Base-by-base conservation (phyloP, 1,140 invertebrate genomes). In the Physella acuta region DNA sequence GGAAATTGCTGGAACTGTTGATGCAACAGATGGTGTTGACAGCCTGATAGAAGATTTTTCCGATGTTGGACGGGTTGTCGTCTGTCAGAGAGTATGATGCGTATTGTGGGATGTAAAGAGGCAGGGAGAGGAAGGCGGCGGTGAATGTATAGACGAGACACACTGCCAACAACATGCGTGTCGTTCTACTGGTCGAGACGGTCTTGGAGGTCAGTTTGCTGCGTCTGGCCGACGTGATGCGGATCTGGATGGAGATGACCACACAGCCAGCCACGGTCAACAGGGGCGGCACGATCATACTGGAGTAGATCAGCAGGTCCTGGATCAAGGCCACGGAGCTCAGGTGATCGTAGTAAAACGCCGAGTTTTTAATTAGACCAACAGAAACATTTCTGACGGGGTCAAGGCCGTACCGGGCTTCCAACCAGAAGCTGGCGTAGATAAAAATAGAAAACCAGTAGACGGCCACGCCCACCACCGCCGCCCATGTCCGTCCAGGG, bases 371-470 rank as follows among this genome's bases (percentile, higher is more conserved):
- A 3, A 28, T 16, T 11, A 52, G 36, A 3, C 62, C 62, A 14
- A 65, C 49, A 2, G 44, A 31, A 5, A 28, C 49, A 24, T 65
- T 65, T 17, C 17, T 11, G 30, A 1, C 20, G 17, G 2, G 17
- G 20, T 52, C 44, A 28, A 5, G 31, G 28, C 30, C 17, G 49
- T 65, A 65, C 16, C 24, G 28, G 28, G 52, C 51, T 30, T 37
- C 39, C 39, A 65, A 65, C 62, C 62, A 65, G 44, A 44, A 14
- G 8, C 62, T 8, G n/a, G 36, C n/a, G 49, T 65, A 65, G 28
- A 17, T 44, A 24, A 33, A 30, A 5, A 53, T 39, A 2, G 26
- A 26, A 34, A 52, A 65, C 3, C 26, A 52, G 3, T 52, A 17
- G 52, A 53, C 20, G n/a, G 30, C 30, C 11, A 44, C 11, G 33